Evolutionary conservation across 1,140 invertebrate genomes (phyloP), one percentile per base, ranked within the genome.

Genomic region (Tachypleus tridentatus): DNA sequence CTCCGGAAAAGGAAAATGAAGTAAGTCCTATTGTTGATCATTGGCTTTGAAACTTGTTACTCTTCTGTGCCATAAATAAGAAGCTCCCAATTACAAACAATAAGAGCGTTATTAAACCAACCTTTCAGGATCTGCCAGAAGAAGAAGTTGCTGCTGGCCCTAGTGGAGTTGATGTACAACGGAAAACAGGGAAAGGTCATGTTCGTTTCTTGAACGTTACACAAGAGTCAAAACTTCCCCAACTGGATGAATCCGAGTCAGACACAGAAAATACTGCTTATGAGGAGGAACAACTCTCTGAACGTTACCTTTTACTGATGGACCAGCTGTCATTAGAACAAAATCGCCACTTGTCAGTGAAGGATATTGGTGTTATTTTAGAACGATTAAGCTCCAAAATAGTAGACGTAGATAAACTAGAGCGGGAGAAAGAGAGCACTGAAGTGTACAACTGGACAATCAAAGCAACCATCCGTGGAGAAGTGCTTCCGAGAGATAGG

Each of bases 401-500:
- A 60, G 80, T 96, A 54, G 91, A 96, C 79, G 91, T 96, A 57
- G 91, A 94, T 77, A 82, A 89, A 62, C 79, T 95, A 65, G 91
- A 94, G 77, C 82, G 91, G 49, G 91, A 94, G 75, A 89, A 85
- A 70, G 91, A 94, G 75, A 89, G 87, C 75, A 87, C 90, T 74
- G 89, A 93, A 76, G 92, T 89, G 75, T 91, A 92, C 81, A 92
- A 92, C 77, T 94, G 91, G 91, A 92, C 90, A 73, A 91, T 92
- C 78, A 91, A 90, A 77, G 91, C 92, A 58, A 90, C 91, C 69
- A 93, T 95, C 56, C 81, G 89, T 58, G 91, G 91, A 58, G 90
- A 93, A 75, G 87, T 90, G 69, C 77, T 94, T 66, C n/a, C 81
- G 89, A 59, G 91, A 95, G 77, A 81, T 94, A 58, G 92, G 92